phyloP scores from a whole-genome alignment of 1,140 invertebrate genomes.

The Scaptodrosophila lebanonensis region DNA sequence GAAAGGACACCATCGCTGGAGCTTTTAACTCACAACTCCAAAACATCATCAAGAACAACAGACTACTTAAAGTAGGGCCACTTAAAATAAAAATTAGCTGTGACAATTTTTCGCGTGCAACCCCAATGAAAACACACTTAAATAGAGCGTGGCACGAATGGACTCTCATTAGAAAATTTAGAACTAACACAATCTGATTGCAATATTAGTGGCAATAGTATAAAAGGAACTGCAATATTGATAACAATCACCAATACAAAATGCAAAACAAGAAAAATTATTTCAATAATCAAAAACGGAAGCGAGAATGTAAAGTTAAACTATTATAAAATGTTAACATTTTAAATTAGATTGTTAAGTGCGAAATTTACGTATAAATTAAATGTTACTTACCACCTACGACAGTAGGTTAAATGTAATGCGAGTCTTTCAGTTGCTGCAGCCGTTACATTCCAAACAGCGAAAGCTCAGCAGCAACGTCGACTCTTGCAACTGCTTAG shows the following conservation, averaged over 20 bases:
- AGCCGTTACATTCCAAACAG: conserved; percentile 45
- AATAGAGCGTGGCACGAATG: too few species aligned
- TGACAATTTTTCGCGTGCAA: conserved; percentile 33
- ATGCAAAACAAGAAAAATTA: conserved; percentile 18
- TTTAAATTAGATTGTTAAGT: conserved; percentile 59
- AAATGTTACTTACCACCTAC: conserved; percentile 57
- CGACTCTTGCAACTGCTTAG: too few species aligned
- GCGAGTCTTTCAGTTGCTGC: neutral
- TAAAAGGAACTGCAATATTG: neutral
- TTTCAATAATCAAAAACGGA: conserved; percentile 31
- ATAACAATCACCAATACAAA: neutral
- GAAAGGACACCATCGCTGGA: conserved; percentile 18
- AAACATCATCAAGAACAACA: conserved; percentile 6
- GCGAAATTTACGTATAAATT: conserved; percentile 64
- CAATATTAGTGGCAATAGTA: too few species aligned
- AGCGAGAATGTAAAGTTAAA: conserved; percentile 44
- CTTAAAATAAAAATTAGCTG: conserved; percentile 43
- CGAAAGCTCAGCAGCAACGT: conserved; percentile 2
- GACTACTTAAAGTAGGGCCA: conserved; percentile 23
- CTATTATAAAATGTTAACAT: conserved; percentile 67
- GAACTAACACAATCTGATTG: too few species aligned
- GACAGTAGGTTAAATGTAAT: neutral
- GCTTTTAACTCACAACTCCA: conserved; percentile 12
- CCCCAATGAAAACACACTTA: neutral
- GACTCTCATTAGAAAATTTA: too few species aligned